phyloP scores from a whole-genome alignment of 2,888 invertebrate genomes.

The Napeogenes sylphis region DNA sequence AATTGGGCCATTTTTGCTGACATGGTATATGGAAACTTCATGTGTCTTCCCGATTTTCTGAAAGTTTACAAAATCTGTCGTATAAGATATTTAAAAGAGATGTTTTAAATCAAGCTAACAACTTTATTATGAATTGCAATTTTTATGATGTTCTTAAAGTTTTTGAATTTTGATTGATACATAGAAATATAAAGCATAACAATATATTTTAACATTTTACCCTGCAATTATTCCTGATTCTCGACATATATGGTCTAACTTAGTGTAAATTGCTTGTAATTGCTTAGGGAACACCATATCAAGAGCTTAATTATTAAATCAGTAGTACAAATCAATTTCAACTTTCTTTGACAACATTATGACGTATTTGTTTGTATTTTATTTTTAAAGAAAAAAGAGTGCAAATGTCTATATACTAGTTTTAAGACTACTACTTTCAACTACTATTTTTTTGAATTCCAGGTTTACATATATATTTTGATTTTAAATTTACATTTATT shows the following conservation, averaged over 20 bases:
- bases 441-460: too few species aligned
- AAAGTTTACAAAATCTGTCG: conserved; percentile 31
- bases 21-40: conserved; percentile 92
- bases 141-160: too few species aligned
- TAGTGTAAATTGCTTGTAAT: conserved; percentile 40
- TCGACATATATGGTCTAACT: conserved; percentile 40
- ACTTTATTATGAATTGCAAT: background rate
- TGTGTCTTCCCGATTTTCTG: conserved; percentile 80
- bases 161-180: too few species aligned
- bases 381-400: too few species aligned
- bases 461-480: too few species aligned
- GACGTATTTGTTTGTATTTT: too few species aligned
- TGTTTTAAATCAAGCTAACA: background rate
- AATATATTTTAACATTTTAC: conserved; percentile 33
- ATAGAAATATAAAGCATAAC: too few species aligned
- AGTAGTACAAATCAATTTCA: background rate
- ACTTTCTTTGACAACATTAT: background rate
- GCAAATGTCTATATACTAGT: too few species aligned
- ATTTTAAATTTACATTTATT: too few species aligned
- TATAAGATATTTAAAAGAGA: too few species aligned
- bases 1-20: conserved; percentile 89
- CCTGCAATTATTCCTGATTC: conserved; percentile 38
- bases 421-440: too few species aligned
- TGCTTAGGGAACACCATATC: conserved; percentile 46
- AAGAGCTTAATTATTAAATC: background rate